phyloP scores from a whole-genome alignment of 2,797 vertebrate species.

The Pangasius larnaudii region DNA sequence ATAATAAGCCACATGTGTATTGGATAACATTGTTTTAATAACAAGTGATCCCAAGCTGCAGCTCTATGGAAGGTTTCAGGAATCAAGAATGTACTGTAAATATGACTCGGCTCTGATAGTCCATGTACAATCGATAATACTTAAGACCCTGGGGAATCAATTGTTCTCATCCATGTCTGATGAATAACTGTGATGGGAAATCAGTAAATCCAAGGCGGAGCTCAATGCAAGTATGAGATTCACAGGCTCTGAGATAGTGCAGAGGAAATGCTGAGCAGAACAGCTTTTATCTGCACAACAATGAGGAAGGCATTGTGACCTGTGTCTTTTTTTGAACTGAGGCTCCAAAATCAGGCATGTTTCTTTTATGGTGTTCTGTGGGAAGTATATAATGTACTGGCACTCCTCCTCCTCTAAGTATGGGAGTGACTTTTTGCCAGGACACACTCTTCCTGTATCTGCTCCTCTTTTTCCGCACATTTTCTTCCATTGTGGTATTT shows the following conservation, averaged over 20 bases:
- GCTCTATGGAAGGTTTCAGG: neutral
- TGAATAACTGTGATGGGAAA: slow-evolving; percentile 10
- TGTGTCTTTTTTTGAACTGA: neutral
- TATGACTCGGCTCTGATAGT: slow-evolving; percentile 5
- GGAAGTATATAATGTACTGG: neutral
- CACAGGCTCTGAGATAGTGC: neutral
- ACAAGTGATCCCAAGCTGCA: neutral
- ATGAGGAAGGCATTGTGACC: neutral
- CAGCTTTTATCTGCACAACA: slow-evolving; percentile 1
- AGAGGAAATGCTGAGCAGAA: neutral
- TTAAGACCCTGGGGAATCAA: slow-evolving; percentile 1
- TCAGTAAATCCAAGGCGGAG: neutral
- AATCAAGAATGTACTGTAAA: neutral
- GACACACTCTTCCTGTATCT: neutral
- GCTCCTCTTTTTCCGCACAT: neutral
- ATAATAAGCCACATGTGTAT: neutral
- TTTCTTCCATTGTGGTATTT: neutral
- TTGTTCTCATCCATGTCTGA: slow-evolving; percentile 13
- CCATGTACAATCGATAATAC: neutral
- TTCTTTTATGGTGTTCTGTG: neutral
- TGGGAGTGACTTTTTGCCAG: neutral
- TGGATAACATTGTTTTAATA: neutral
- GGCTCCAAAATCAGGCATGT: neutral
- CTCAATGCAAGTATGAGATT: neutral
- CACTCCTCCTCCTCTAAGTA: neutral